Conservation (phyloP, 2,113 vertebrate species). For the Sapayoa aenigma region DNA sequence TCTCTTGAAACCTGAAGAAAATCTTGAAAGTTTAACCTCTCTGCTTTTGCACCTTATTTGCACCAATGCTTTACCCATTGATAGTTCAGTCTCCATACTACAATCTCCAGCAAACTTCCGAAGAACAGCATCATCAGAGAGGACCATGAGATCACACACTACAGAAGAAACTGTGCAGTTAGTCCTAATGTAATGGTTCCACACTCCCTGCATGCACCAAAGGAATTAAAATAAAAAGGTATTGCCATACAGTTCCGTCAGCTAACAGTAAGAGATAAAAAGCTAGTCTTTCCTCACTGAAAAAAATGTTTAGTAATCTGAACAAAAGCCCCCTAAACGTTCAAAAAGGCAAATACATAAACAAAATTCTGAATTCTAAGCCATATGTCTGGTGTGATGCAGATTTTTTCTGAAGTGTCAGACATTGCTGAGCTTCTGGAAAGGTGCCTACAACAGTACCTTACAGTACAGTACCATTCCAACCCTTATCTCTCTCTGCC, state of each 20-base stretch:
- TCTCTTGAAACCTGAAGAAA: not conserved
- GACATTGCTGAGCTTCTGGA: not conserved
- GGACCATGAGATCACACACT: not conserved
- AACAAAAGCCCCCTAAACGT: not conserved
- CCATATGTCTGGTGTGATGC: accelerated
- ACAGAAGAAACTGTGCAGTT: not conserved
- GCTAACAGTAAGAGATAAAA: not conserved
- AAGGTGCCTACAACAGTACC: not conserved
- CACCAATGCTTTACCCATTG: not conserved
- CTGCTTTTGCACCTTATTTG: not conserved
- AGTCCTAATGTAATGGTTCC: not conserved
- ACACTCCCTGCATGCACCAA: not conserved
- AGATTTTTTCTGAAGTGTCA: not conserved
- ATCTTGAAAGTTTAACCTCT: not conserved
- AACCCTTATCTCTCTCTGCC: not conserved
- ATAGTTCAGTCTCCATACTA: not conserved
- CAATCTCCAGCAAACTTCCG: not conserved
- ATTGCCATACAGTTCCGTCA: not conserved
- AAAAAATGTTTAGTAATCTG: not conserved
- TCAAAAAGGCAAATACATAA: not conserved
- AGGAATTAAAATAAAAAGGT: not conserved
- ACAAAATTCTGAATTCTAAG: not conserved
- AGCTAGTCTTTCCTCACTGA: not conserved
- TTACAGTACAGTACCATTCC: accelerated
- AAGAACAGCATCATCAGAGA: not conserved